A percentile compares a stretch with the other conserved stretches of the same genome.
phyloP scores from a whole-genome alignment of 2,888 invertebrate genomes.

The Seladonia tumulorum region DNA sequence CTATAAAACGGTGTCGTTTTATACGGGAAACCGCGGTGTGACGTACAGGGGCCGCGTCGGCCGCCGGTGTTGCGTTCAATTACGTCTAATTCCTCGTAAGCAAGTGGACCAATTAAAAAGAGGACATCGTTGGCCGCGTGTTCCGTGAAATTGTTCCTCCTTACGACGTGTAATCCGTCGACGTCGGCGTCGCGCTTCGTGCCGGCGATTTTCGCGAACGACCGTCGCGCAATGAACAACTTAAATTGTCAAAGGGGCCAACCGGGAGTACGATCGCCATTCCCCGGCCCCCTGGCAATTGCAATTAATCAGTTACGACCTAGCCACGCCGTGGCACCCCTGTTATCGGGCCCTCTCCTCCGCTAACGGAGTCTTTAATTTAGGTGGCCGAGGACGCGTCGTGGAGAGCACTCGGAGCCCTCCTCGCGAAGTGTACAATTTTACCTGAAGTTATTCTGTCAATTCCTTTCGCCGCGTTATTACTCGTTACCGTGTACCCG shows the following conservation, averaged over 20 bases:
- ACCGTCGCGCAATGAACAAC: conserved; percentile 6
- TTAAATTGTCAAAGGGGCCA: conserved; percentile 45
- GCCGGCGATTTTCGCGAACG: not conserved
- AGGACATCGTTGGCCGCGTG: not conserved
- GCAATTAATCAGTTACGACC: conserved; percentile 39
- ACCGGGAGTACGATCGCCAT: not conserved
- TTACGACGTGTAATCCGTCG: not conserved
- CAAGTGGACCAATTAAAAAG: not conserved
- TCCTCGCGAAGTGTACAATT: not conserved
- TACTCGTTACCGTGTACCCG: not conserved
- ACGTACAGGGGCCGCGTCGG: not conserved
- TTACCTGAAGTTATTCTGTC: not conserved
- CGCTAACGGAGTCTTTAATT: conserved; percentile 39
- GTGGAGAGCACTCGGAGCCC: not conserved
- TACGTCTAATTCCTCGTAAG: not conserved
- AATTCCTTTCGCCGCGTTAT: not conserved
- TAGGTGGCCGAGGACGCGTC: not conserved
- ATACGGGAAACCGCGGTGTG: not conserved
- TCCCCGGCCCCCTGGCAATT: conserved; percentile 37
- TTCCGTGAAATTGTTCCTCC: not conserved
- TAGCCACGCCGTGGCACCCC: conserved; percentile 4
- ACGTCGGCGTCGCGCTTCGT: not conserved
- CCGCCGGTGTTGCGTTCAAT: no score
- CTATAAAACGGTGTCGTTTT: conserved; percentile 17
- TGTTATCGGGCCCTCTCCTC: conserved; percentile 14